Evolutionary conservation across 2,113 vertebrate genomes (phyloP).

Genomic region (Clarias macrocephalus): DNA sequence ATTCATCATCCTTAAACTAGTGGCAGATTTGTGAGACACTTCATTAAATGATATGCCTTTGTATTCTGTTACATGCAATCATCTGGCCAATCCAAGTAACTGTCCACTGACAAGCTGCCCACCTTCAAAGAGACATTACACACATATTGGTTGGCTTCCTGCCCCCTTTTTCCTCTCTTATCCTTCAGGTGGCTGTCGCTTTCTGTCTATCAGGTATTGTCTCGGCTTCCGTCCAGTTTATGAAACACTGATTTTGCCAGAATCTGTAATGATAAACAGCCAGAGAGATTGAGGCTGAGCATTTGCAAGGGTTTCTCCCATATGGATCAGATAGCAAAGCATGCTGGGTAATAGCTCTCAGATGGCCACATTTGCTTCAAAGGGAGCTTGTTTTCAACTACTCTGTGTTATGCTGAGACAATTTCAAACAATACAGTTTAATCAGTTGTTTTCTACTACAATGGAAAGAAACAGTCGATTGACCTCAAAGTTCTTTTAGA

Average conservation of each 20-base stretch:
- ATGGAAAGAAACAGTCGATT: background rate
- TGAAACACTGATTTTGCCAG: constrained; percentile 52
- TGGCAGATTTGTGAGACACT: constrained; percentile 19
- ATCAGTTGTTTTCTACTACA: background rate
- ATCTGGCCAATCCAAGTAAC: constrained; percentile 2
- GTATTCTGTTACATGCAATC: constrained; percentile 19
- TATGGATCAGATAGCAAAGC: constrained; percentile 52
- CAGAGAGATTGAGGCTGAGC: constrained; percentile 32
- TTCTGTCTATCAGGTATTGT: constrained; percentile 45
- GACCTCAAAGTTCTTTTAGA: constrained; percentile 12
- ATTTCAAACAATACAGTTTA: constrained; percentile 15
- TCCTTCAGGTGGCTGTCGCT: constrained; percentile 44
- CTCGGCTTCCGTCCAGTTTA: constrained; percentile 42
- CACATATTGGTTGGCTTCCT: constrained; percentile 16
- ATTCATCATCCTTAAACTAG: constrained; percentile 8
- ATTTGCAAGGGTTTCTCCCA: constrained; percentile 52
- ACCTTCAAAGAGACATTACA: background rate
- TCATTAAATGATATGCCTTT: constrained; percentile 34
- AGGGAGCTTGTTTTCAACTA: constrained; percentile 4
- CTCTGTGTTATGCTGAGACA: constrained; percentile 19
- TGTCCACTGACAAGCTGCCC: background rate
- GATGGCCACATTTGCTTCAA: constrained; percentile 43
- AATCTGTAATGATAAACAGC: constrained; percentile 57
- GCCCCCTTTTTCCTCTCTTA: constrained; percentile 10
- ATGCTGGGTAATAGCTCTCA: constrained; percentile 55